Conservation (phyloP, 1,140 invertebrate genomes). For the Artemia franciscana region DNA sequence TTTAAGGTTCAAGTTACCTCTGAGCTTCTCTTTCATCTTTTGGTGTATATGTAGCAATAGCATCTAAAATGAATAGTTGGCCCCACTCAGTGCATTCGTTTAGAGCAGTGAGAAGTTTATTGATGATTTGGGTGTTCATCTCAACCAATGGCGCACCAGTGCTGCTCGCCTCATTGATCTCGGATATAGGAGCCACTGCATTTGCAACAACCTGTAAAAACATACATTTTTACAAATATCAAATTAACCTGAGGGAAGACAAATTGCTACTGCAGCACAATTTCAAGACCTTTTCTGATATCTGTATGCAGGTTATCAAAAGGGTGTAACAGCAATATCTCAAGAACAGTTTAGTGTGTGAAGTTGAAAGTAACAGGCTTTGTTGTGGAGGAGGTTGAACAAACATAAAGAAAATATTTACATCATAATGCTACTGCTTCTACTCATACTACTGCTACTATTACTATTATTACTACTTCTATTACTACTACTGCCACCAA, state of each 20-base stretch:
- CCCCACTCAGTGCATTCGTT: constrained; percentile 99
- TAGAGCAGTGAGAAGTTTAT: constrained; percentile 89
- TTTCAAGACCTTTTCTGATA: no score
- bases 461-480: no score
- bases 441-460: no score
- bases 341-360: no score
- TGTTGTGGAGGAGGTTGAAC: no score
- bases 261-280: background rate
- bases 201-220: constrained; percentile 68
- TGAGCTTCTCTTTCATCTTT: constrained; percentile 97
- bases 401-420: no score
- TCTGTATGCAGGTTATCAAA: no score
- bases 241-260: no score
- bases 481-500: no score
- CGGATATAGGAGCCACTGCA: constrained; percentile 91
- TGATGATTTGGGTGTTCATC: constrained; percentile 92
- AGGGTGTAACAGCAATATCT: no score
- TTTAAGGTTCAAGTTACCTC: constrained; percentile 25
- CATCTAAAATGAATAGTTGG: constrained; percentile 95
- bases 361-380: no score
- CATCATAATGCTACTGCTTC: no score
- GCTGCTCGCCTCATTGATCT: constrained; percentile 90
- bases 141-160: constrained; percentile 78
- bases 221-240: background rate
- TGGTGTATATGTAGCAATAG: constrained; percentile 86